Conservation (phyloP, 2,113 vertebrate genomes). For the Lontra canadensis region DNA sequence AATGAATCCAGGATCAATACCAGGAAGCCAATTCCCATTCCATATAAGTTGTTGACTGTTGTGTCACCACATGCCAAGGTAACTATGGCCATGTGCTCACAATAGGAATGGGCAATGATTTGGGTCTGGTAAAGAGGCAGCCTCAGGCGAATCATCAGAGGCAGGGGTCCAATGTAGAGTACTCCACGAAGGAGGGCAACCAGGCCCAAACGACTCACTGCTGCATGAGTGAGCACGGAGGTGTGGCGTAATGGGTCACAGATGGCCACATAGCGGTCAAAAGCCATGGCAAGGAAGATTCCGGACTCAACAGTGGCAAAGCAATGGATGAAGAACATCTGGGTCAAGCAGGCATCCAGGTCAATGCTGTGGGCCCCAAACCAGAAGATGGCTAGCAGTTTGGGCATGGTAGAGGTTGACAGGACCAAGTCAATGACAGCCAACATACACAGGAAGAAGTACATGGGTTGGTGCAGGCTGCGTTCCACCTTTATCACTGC, state of each 20-base stretch:
- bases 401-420: conserved; percentile 75
- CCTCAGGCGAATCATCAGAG: conserved; percentile 65
- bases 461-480: conserved; percentile 81
- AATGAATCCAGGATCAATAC: conserved; percentile 74
- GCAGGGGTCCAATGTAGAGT: conserved; percentile 74
- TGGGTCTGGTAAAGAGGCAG: conserved; percentile 68
- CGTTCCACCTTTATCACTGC: conserved; percentile 54
- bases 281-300: conserved; percentile 81
- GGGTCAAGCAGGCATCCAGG: conserved; percentile 72
- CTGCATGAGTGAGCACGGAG: conserved; percentile 60
- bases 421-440: conserved; percentile 78
- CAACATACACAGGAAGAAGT: conserved; percentile 79
- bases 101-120: conserved; percentile 78
- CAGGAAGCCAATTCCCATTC: conserved; percentile 76
- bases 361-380: conserved; percentile 61
- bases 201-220: conserved; percentile 67
- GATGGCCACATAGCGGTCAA: conserved; percentile 79
- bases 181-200: conserved; percentile 69
- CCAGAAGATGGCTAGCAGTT: conserved; percentile 80
- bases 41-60: conserved; percentile 75
- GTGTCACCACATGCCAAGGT: conserved; percentile 76
- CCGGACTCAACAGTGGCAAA: conserved; percentile 78
- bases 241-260: conserved; percentile 76
- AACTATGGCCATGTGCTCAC: conserved; percentile 81
- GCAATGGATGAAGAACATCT: conserved; percentile 82